Percentiles rank a stretch among this genome's conserved stretches.
phyloP scores from a whole-genome alignment of 1,140 invertebrate genomes.

The Pinna nobilis region DNA sequence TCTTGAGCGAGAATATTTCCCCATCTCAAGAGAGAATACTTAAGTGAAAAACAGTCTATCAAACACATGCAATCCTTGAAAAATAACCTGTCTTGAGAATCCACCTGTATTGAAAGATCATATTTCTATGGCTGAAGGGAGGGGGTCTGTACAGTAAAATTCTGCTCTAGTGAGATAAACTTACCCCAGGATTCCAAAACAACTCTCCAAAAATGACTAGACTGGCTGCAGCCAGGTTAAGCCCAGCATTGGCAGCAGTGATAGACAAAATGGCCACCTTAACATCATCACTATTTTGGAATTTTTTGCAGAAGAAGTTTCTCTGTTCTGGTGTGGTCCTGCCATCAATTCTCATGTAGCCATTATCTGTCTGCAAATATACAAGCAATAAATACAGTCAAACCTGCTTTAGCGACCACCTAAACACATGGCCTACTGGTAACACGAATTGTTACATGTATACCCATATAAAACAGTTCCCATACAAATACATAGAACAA shows the following conservation, averaged over 20 bases:
- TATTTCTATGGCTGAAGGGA: too few relatives aligned
- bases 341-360: conserved; percentile 73
- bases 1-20: too few relatives aligned
- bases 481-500: too few relatives aligned
- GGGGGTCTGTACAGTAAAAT: too few relatives aligned
- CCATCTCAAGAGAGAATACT: too few relatives aligned
- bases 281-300: conserved; percentile 84
- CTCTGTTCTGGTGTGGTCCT: conserved; percentile 63
- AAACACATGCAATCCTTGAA: not conserved
- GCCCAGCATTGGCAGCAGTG: conserved; percentile 88
- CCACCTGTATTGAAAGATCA: too few relatives aligned
- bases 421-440: too few relatives aligned
- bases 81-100: too few relatives aligned
- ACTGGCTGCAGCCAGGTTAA: conserved; percentile 91
- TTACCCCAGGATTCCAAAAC: conserved; percentile 96
- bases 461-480: too few relatives aligned
- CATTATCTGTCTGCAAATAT: conserved; percentile 48
- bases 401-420: too few relatives aligned
- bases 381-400: too few relatives aligned
- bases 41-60: not conserved
- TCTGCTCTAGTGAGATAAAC: conserved; percentile 14
- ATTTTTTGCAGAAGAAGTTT: conserved; percentile 78
- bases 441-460: too few relatives aligned
- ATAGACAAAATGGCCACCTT: conserved; percentile 92
- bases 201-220: conserved; percentile 97